phyloP scores from a whole-genome alignment of 1,140 invertebrate genomes.

The Drosophila arizonae region DNA sequence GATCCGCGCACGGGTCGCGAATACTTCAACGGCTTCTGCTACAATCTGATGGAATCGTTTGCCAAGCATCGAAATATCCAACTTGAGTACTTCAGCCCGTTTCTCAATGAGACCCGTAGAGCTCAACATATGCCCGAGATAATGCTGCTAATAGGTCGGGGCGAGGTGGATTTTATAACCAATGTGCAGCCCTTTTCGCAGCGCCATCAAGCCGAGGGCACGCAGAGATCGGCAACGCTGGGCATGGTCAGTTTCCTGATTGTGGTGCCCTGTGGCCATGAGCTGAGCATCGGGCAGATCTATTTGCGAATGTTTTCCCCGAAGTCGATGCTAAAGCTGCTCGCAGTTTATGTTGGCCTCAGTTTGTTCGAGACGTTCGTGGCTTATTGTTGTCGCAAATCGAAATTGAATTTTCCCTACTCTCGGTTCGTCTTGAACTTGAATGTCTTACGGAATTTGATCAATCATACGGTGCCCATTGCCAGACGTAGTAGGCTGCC shows the following conservation, averaged over 20 bases:
- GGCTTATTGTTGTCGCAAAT: background rate
- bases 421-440: conserved; percentile 7
- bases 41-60: conserved; percentile 11
- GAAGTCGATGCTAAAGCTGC: fast-evolving
- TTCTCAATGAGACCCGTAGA: background rate
- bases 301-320: background rate
- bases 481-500: background rate
- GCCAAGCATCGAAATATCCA: conserved; percentile 30
- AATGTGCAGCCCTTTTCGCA: background rate
- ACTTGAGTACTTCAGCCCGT: background rate
- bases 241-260: conserved; percentile 1
- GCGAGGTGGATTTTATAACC: conserved; percentile 37
- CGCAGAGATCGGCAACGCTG: background rate
- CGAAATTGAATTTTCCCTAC: fast-evolving
- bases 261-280: conserved; percentile 41
- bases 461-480: conserved; percentile 17
- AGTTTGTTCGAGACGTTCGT: conserved; percentile 8
- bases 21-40: background rate
- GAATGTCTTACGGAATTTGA: background rate
- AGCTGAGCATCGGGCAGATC: conserved; percentile 6
- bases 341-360: background rate
- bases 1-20: conserved; percentile 17
- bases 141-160: background rate
- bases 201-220: background rate
- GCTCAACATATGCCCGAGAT: background rate